Base-by-base conservation (phyloP, 1,140 invertebrate genomes). In the Ditylenchus dipsaci region DNA sequence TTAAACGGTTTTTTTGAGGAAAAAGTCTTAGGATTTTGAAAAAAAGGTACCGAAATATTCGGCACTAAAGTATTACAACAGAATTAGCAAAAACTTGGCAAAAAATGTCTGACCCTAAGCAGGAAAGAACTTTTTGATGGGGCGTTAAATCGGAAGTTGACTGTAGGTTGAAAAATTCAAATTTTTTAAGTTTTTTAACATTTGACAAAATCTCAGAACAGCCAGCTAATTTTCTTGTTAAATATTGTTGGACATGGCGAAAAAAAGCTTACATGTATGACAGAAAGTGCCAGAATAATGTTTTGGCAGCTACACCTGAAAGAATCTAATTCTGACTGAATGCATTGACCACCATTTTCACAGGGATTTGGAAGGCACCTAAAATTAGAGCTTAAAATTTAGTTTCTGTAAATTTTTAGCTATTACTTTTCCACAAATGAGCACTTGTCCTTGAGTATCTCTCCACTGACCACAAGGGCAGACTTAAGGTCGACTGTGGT, bases 361-460 rank as follows among this genome's bases (percentile, higher is more conserved):
- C 95, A 99, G 1, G 95, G 95, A 87, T 96, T 97, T 0, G 95
- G 95, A 84, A 92, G 94, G 81, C 95, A 98, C 58, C 90, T 88
- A 58, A 30, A 73, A 59, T 38, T 38, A 5, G 3, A 11, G 11
- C 11, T 38, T 11, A 3, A 74, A 15, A 66, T 27, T 15, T 21
- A 45, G 43, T 17, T 53, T 53, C n/a, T 15, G 33, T 17, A 53
- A 68, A 15, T 45, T 33, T 57, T 8, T 1, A 29, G 17, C 60
- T 67, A 45, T n/a, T n/a, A 80, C 68, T 60, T 65, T 15, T 81
- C 75, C 33, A 63, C 30, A 26, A 69, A 71, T 13, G 33, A 45
- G 56, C 80, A 80, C 11, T 69, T 69, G 45, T 71, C 75, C 58
- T 67, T 71, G 13, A 67, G 27, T 0, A 78, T 67, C 13, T 71